Conservation (phyloP, 2,113 vertebrate species). For the Oncorhynchus masou region DNA sequence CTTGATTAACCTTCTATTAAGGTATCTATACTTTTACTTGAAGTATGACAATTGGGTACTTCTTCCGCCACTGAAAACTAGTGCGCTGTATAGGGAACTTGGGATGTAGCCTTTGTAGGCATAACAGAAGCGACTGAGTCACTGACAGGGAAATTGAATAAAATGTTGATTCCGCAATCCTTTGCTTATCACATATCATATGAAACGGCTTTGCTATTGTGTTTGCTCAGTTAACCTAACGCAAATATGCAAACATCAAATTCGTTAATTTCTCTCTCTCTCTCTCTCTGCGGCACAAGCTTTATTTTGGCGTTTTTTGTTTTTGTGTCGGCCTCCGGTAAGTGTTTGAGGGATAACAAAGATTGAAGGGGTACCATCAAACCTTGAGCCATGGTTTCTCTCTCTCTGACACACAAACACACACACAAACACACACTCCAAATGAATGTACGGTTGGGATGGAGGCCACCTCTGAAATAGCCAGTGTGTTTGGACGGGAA, state of each 20-base stretch:
- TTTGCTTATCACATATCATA: conserved; percentile 18
- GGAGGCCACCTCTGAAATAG: conserved; percentile 55
- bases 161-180: conserved; percentile 10
- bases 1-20: too few relatives aligned
- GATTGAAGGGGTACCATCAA: background rate
- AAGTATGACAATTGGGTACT: too few relatives aligned
- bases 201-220: conserved; percentile 36
- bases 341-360: conserved; percentile 24
- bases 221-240: conserved; percentile 13
- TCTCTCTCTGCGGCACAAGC: background rate
- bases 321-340: background rate
- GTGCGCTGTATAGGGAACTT: background rate
- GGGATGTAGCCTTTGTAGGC: too few relatives aligned
- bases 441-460: conserved; percentile 64
- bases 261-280: conserved; percentile 4
- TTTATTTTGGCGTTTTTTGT: background rate
- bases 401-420: conserved; percentile 19
- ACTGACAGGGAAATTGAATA: conserved; percentile 17
- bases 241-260: conserved; percentile 41
- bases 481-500: conserved; percentile 50
- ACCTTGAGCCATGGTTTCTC: background rate
- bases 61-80: too few relatives aligned
- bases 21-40: too few relatives aligned
- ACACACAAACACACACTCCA: conserved; percentile 44
- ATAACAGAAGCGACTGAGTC: conserved; percentile 1